Percentiles rank a stretch among this genome's conserved stretches.
Conservation (phyloP, 1,140 invertebrate species). For the Leptinotarsa texana region DNA sequence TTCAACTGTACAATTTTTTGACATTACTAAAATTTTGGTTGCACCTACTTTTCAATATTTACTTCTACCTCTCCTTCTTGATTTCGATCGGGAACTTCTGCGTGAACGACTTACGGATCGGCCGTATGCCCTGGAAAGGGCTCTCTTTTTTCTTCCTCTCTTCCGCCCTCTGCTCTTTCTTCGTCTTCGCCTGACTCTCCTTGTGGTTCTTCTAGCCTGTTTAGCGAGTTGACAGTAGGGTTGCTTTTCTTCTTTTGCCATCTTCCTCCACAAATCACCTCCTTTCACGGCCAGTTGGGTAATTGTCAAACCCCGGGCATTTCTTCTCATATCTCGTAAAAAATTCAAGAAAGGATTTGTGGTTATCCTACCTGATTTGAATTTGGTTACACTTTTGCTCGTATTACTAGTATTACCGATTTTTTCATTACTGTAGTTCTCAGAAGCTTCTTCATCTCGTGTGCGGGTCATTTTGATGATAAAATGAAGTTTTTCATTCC, state of each 20-base stretch:
- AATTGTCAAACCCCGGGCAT: slow-evolving; percentile 11
- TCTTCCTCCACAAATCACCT: slow-evolving; percentile 30
- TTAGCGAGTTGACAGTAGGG: slow-evolving; percentile 25
- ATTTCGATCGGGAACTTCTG: background rate
- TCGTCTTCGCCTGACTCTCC: background rate
- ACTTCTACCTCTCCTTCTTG: background rate
- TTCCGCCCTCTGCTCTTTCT: background rate
- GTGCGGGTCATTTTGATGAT: background rate
- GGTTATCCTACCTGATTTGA: slow-evolving; percentile 13
- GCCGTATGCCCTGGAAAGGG: background rate
- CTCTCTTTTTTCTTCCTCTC: background rate
- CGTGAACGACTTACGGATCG: background rate
- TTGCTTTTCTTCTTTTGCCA: slow-evolving; percentile 21
- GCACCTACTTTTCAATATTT: background rate
- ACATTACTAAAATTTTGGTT: background rate
- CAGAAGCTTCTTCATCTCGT: background rate
- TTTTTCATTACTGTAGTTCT: background rate
- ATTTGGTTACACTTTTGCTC: slow-evolving; percentile 1
- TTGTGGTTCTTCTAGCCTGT: background rate
- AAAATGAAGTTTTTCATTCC: background rate
- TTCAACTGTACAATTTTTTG: background rate
- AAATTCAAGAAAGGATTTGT: slow-evolving; percentile 33
- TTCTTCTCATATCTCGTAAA: slow-evolving; percentile 24
- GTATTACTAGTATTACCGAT: background rate
- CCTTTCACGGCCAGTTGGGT: slow-evolving; percentile 13